Percentiles rank a stretch among this genome's conserved stretches.
phyloP scores from a whole-genome alignment of 2,888 invertebrate genomes.

The Eupithecia vulgata region DNA sequence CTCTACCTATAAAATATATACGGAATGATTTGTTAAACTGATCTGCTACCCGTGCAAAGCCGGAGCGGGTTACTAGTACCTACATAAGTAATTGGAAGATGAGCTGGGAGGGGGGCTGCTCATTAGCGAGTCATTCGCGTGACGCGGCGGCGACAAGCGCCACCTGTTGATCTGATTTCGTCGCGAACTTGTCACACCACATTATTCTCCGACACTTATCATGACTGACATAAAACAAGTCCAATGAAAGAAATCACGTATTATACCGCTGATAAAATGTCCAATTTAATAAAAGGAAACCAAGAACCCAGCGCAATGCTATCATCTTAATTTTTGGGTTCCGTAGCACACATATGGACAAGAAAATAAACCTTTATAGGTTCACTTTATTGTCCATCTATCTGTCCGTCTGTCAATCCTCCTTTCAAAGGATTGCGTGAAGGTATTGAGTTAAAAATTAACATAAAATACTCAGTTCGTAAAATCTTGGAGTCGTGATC shows the following conservation, averaged over 20 bases:
- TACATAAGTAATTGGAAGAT: neutral
- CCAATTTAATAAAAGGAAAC: neutral
- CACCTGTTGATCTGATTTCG: slow-evolving; percentile 32
- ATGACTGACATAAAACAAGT: slow-evolving; percentile 10
- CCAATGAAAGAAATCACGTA: slow-evolving; percentile 2
- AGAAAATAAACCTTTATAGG: too few species aligned
- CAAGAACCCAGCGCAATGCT: neutral
- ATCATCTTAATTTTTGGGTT: too few species aligned
- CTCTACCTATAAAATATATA: too few species aligned
- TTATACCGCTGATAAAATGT: neutral
- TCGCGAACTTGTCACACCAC: slow-evolving; percentile 24
- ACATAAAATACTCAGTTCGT: too few species aligned
- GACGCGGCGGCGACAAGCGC: slow-evolving; percentile 23
- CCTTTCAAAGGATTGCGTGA: too few species aligned
- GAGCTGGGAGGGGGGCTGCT: slow-evolving; percentile 8
- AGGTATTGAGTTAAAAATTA: too few species aligned
- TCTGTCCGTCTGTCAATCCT: too few species aligned
- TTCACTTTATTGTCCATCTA: too few species aligned
- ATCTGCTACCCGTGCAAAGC: neutral
- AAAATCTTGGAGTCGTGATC: too few species aligned
- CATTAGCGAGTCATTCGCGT: slow-evolving; percentile 28
- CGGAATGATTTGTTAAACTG: neutral
- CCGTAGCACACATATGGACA: too few species aligned
- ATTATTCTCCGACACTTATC: slow-evolving; percentile 17
- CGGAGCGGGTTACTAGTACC: neutral